Conservation (phyloP, 2,113 vertebrate genomes). For the Chelonoidis abingdonii region DNA sequence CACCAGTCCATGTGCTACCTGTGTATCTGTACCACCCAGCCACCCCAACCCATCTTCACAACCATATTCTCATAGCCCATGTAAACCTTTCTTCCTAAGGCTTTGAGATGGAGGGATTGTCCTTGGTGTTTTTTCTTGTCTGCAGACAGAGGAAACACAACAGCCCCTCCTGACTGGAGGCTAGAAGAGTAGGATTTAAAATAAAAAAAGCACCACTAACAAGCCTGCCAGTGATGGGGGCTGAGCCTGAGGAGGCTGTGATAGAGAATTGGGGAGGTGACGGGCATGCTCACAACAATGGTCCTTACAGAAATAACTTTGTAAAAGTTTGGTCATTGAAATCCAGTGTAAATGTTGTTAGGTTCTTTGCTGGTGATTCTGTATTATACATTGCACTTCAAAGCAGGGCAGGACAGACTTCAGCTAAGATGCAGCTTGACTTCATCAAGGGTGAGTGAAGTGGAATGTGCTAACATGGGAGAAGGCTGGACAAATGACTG, state of each 20-base stretch:
- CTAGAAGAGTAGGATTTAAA: background rate
- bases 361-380: background rate
- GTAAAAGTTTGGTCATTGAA: background rate
- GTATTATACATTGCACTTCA: background rate
- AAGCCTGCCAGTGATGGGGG: background rate
- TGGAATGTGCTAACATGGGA: background rate
- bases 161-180: background rate
- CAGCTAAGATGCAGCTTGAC: background rate
- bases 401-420: background rate
- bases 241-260: fast-evolving
- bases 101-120: background rate
- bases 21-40: background rate
- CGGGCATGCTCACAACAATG: background rate
- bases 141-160: background rate
- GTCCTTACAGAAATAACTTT: background rate
- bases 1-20: background rate
- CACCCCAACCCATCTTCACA: background rate
- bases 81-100: background rate
- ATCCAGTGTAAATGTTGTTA: background rate
- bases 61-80: background rate
- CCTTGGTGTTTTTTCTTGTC: background rate
- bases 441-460: background rate
- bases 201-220: background rate
- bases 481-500: fast-evolving
- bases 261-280: background rate